These are phyloP conservation scores for Toxostoma redivivum DNA, from an alignment of 2,113 vertebrate species.

Conservation along the genomic window DNA sequence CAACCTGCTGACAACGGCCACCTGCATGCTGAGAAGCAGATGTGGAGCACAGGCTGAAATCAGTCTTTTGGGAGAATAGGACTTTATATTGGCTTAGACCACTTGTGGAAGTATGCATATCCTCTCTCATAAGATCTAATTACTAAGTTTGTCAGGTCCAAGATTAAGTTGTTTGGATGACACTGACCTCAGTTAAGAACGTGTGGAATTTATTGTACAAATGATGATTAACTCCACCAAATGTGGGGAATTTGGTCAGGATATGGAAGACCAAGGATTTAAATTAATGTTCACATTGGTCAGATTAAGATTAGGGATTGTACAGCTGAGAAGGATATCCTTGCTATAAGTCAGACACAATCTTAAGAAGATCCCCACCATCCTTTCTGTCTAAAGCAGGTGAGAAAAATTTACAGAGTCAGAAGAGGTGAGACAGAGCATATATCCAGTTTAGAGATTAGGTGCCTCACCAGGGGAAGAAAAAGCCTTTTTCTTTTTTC, in stretches of 20 bases:
- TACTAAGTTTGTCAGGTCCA: neutral
- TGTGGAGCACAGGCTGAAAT: neutral
- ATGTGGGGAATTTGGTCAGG: neutral
- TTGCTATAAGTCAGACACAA: neutral
- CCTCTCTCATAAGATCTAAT: neutral
- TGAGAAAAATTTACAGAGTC: neutral
- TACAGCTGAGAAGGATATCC: neutral
- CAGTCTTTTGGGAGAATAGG: neutral
- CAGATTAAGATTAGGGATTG: neutral
- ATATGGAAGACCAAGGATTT: neutral
- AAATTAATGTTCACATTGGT: neutral
- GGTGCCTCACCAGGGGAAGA: neutral
- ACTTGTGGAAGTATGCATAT: neutral
- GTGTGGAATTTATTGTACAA: neutral
- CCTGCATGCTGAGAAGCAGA: neutral
- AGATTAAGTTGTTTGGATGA: neutral
- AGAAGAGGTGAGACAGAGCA: neutral
- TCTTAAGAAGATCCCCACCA: neutral
- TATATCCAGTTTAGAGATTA: neutral
- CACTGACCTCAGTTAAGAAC: neutral
- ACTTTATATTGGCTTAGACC: neutral
- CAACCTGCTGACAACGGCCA: neutral
- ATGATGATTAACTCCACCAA: neutral
- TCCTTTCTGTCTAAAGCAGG: conserved; percentile 6
- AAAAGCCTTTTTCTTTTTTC: neutral